Percentiles rank a stretch among this genome's conserved stretches.
These are phyloP conservation scores for Ploceus nigricollis DNA, from an alignment of 2,113 vertebrate genomes.

Conservation along the genomic window DNA sequence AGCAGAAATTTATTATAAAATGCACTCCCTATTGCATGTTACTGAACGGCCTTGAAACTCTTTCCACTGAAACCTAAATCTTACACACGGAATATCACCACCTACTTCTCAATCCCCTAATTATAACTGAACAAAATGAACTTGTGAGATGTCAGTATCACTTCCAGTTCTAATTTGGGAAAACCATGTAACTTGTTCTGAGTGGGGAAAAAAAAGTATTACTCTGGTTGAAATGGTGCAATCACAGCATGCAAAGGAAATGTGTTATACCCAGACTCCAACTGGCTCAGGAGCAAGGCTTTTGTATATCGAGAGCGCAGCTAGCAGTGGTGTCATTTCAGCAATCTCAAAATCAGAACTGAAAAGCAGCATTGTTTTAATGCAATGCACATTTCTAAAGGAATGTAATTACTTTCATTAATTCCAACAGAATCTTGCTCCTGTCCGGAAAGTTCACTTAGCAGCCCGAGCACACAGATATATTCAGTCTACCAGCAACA, in stretches of 20 bases:
- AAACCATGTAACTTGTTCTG: neutral
- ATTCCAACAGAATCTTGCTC: neutral
- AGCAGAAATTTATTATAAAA: neutral
- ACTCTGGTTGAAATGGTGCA: neutral
- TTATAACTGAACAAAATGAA: constrained; percentile 4
- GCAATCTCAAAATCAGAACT: neutral
- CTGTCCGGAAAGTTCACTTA: neutral
- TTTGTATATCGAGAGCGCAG: neutral
- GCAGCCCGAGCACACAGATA: neutral
- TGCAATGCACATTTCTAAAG: neutral
- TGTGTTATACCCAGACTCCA: neutral
- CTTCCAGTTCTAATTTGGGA: neutral
- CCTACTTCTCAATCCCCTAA: neutral
- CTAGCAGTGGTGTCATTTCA: neutral
- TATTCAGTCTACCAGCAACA: neutral
- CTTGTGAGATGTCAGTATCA: neutral
- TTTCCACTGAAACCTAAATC: neutral
- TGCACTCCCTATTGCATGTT: neutral
- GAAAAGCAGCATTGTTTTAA: neutral
- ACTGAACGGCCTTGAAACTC: neutral
- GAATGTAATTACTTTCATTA: neutral
- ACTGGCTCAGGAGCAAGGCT: neutral
- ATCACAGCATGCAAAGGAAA: neutral
- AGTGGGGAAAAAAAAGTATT: neutral
- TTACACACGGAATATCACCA: neutral